Base-by-base conservation (phyloP, 2,113 vertebrate genomes). In the Panurus biarmicus region DNA sequence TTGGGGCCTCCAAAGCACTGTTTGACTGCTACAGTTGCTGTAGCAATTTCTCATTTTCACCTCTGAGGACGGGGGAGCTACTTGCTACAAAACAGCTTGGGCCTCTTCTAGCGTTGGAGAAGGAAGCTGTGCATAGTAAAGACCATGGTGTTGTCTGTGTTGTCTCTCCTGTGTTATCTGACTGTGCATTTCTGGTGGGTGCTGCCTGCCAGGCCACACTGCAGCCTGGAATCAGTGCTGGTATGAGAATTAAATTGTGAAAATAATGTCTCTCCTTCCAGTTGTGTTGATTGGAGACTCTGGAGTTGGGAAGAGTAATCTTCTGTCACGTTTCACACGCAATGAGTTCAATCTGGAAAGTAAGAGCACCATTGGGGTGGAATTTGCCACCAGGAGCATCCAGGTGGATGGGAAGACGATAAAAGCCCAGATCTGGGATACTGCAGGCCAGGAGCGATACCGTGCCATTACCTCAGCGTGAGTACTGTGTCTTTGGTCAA, bases 261-360 rank as follows among this genome's bases (percentile, higher is more conserved):
- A 75, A 87, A 61, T 20, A 22, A 38, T 31, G 9, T 93, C 29
- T 81, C 78, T 51, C 70, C 26, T 95, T 96, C 12, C 81, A 99
- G 99, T 99, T 85, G 99, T 99, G 51, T 97, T 99, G 57, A 99
- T 99, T 5, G 99, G 99, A 93, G 99, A 99, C 97, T 99, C 99
- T 1, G 99, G 99, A 29, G 99, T 99, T 61, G 99, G 99, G 87
- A 99, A 99, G 97, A 99, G 99, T 96, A 99, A 99, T 93, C 98
- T 99, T 54, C 98, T 99, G 89, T 99, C 99, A 19, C 99, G 99
- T 73, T 99, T 99, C 97, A 99, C 99, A 45, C 98, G 99, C 82
- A 99, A 99, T 95, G 99, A 99, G 96, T 99, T 99, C 97, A 99
- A 99, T 96, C 97, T 99, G 98, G 99, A 99, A 97, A 99, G 99